Base-by-base conservation (phyloP, 2,888 invertebrate species). In the Eupithecia inturbata region DNA sequence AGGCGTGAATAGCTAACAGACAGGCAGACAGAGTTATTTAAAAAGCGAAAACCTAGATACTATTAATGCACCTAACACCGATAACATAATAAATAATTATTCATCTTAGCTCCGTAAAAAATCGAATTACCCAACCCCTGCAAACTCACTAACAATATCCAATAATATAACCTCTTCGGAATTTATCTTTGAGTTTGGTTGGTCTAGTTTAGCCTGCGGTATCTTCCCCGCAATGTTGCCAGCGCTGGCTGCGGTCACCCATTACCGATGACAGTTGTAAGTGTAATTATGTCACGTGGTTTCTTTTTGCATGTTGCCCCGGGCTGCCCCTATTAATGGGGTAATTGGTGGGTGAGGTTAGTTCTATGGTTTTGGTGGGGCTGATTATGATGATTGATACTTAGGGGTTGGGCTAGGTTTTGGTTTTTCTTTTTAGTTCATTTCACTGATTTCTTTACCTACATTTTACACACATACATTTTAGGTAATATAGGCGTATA, bases 211-310 rank as follows among this genome's bases (percentile, higher is more conserved):
- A 26, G 39, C 39, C 33, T 66, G 73, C 76, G 82, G 83, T 80
- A 75, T 75, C 78, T 77, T 76, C 45, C 33, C 78, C 75, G 76
- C 79, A 88, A 88, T 88, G 87, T 87, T 80, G 83, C 81, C 84
- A 82, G 75, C 79, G 72, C 77, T 86, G 89, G 72, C 77, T 86
- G 89, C 81, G 88, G 88, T 88, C 84, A 82, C 84, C 76, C 79
- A 76, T 83, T 81, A 82, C 82, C 82, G 75, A 78, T 77, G 67
- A 39, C 57, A 66, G 73, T 53, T 6, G 33, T 26, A 53, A 80
- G 75, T 78, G 74, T 82, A 79, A 84, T 85, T 84, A 83, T 77
- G 82, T 81, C 87, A 88, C 84, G 84, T 83, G 83, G 82, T 83
- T 83, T 79, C 79, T 73, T 73, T 77, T 71, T 76, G 69, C 49